phyloP scores from a whole-genome alignment of 92 coral and sea anemone species.

The Epizoanthus illoricatus region DNA sequence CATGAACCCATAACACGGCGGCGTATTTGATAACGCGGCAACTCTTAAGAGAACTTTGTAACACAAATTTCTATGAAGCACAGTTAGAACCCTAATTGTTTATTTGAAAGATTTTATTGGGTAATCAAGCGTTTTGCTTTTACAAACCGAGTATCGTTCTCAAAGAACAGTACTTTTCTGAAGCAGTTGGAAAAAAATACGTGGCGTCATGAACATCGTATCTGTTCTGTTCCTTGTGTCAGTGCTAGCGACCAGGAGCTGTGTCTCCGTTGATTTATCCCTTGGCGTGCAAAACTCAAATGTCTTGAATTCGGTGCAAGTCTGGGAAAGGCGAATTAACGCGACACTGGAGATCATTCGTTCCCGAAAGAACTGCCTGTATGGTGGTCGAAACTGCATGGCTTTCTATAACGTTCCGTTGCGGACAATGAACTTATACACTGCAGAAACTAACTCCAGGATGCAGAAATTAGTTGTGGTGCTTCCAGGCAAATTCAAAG shows the following conservation, averaged over 20 bases:
- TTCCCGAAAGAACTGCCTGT: constrained; percentile 61
- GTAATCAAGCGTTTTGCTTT: constrained; percentile 9
- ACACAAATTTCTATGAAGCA: constrained; percentile 38
- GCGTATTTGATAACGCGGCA: constrained; percentile 47
- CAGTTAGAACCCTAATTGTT: constrained; percentile 49
- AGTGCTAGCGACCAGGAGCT: background rate
- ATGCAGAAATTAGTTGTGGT: constrained; percentile 58
- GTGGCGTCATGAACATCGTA: constrained; percentile 6
- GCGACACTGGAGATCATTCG: constrained; percentile 66
- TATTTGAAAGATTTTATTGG: constrained; percentile 6
- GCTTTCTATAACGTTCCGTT: constrained; percentile 46
- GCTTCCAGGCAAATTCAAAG: constrained; percentile 67
- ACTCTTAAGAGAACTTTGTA: constrained; percentile 28
- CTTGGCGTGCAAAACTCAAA: background rate
- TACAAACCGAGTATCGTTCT: background rate
- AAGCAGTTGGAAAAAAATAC: constrained; percentile 1
- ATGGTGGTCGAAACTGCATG: constrained; percentile 61
- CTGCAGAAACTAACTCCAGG: constrained; percentile 56
- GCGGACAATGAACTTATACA: constrained; percentile 74
- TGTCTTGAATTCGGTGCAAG: constrained; percentile 3
- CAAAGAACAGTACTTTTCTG: constrained; percentile 1
- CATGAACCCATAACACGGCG: constrained; percentile 48
- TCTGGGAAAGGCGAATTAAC: constrained; percentile 75
- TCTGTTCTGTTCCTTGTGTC: constrained; percentile 17
- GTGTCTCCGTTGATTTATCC: constrained; percentile 6